Conservation (phyloP, 2,113 vertebrate species). For the Erinaceus europaeus region DNA sequence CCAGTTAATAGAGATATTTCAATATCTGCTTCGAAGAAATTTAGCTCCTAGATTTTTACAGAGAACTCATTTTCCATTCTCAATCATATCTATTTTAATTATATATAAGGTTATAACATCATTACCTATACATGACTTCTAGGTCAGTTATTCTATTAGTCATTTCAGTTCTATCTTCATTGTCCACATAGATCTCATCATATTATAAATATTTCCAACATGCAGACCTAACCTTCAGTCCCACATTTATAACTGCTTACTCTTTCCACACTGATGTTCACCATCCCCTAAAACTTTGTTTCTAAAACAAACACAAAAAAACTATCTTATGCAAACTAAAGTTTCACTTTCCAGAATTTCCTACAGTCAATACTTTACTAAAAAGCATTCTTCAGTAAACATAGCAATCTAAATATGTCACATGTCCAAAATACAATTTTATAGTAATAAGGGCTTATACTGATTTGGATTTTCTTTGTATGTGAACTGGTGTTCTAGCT, state of each 20-base stretch:
- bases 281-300: not conserved
- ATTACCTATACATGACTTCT: not conserved
- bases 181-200: not conserved
- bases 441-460: not conserved
- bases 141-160: not conserved
- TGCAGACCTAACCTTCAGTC: not conserved
- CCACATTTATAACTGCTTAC: not conserved
- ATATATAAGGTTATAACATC: not conserved
- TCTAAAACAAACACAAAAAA: slow-evolving; percentile 6
- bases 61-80: not conserved
- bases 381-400: not conserved
- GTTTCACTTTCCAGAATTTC: not conserved
- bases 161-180: not conserved
- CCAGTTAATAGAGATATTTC: not conserved
- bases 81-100: not conserved
- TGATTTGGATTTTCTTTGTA: too few species aligned
- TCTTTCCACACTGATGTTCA: not conserved
- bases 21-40: not conserved
- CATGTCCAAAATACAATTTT: not conserved
- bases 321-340: not conserved
- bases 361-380: not conserved
- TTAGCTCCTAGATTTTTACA: not conserved
- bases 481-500: too few species aligned
- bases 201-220: not conserved
- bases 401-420: not conserved